Percentiles rank a stretch among this genome's conserved stretches.
phyloP scores from a whole-genome alignment of 1,140 invertebrate genomes.

The Leptinotarsa undecemlineata region DNA sequence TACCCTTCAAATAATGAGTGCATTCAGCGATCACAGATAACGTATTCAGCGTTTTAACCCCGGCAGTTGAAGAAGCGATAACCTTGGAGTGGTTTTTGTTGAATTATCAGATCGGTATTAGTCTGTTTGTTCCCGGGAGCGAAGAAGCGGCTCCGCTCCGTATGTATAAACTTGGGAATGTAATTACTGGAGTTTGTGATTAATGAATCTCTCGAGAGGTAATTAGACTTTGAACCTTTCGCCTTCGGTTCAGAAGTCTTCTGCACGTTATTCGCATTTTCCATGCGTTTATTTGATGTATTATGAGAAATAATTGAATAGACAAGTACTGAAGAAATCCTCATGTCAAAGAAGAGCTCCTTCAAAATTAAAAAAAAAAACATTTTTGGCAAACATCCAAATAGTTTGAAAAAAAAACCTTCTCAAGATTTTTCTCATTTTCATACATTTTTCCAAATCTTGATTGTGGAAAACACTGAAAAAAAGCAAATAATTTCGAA shows the following conservation, averaged over 20 bases:
- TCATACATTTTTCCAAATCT: too few species aligned
- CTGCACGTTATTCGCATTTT: not conserved
- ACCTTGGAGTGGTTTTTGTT: conserved; percentile 37
- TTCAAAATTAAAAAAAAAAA: too few species aligned
- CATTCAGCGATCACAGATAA: not conserved
- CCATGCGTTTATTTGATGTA: not conserved
- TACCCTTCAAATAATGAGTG: not conserved
- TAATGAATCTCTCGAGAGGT: conserved; percentile 55
- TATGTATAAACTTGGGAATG: conserved; percentile 54
- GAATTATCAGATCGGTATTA: conserved; percentile 48
- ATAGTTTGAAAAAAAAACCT: too few species aligned
- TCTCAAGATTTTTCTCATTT: too few species aligned
- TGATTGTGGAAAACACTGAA: too few species aligned
- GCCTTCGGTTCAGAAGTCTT: conserved; percentile 41
- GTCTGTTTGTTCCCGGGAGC: conserved; percentile 39
- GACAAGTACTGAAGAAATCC: too few species aligned
- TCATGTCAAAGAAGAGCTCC: too few species aligned
- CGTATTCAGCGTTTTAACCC: conserved; percentile 16
- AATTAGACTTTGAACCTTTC: conserved; percentile 54
- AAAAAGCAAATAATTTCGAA: too few species aligned
- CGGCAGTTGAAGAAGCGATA: conserved; percentile 40
- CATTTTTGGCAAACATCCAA: too few species aligned
- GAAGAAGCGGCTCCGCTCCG: conserved; percentile 38
- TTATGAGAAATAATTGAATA: too few species aligned
- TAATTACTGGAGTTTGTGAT: conserved; percentile 56